phyloP scores from a whole-genome alignment of 1,140 invertebrate genomes.

The Drosophila bipectinata region DNA sequence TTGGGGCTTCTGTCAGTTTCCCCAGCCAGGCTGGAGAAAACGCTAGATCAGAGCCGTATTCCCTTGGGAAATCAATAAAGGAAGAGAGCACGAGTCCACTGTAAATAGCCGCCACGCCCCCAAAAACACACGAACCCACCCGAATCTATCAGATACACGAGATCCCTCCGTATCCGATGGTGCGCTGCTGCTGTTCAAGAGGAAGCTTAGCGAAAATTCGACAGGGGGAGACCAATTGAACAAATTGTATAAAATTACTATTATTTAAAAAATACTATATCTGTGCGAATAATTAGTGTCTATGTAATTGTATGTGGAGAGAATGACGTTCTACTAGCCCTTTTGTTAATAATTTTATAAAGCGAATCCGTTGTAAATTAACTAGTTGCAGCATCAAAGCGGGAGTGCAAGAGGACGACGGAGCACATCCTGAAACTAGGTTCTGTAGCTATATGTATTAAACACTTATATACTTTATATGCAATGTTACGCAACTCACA shows the following conservation, averaged over 20 bases:
- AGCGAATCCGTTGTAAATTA: constrained; percentile 51
- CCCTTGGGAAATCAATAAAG: neutral
- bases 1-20: constrained; percentile 50
- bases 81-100: constrained; percentile 44
- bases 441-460: constrained; percentile 59
- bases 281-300: constrained; percentile 40
- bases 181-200: constrained; percentile 42
- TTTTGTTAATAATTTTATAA: constrained; percentile 69
- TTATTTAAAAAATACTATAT: constrained; percentile 48
- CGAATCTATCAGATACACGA: constrained; percentile 3
- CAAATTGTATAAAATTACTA: constrained; percentile 76
- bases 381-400: constrained; percentile 21
- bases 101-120: constrained; percentile 63
- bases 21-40: constrained; percentile 73
- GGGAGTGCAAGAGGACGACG: constrained; percentile 25
- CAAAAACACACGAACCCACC: constrained; percentile 4
- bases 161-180: constrained; percentile 5
- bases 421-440: constrained; percentile 47
- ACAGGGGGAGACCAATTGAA: constrained; percentile 51
- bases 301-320: constrained; percentile 30
- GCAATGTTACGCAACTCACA: constrained; percentile 15
- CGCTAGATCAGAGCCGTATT: constrained; percentile 51
- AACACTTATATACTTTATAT: constrained; percentile 30
- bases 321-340: constrained; percentile 42
- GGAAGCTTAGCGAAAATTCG: constrained; percentile 2